Percentiles rank a stretch among this genome's conserved stretches.
These are phyloP conservation scores for Leptinotarsa haldemani DNA, from an alignment of 2,888 invertebrate genomes.

Conservation along the genomic window DNA sequence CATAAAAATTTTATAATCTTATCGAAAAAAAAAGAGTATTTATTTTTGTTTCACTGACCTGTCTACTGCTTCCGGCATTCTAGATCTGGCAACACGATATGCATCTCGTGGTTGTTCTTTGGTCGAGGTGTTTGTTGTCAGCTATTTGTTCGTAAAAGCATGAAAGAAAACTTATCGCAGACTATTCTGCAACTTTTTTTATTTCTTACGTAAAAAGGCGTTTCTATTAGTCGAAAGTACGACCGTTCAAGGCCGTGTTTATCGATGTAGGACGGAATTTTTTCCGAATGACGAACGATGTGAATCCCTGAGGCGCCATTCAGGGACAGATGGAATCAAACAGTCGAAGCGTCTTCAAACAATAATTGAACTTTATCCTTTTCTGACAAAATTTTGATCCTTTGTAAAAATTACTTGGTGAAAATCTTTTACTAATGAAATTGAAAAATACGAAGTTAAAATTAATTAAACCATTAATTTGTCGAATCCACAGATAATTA, in stretches of 20 bases:
- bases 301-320: slow-evolving; percentile 8
- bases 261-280: slow-evolving; percentile 6
- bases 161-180: neutral
- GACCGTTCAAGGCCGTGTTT: neutral
- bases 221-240: slow-evolving; percentile 4
- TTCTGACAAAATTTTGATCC: too few species aligned
- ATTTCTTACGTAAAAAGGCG: neutral
- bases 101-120: slow-evolving; percentile 12
- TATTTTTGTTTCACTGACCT: too few species aligned
- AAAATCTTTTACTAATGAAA: too few species aligned
- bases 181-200: neutral
- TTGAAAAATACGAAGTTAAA: too few species aligned
- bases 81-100: neutral
- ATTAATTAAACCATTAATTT: too few species aligned
- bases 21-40: too few species aligned
- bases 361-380: neutral
- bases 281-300: neutral
- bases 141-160: neutral
- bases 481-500: too few species aligned
- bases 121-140: neutral
- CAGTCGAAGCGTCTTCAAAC: neutral
- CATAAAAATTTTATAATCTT: too few species aligned
- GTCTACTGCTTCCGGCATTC: neutral
- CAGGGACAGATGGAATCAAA: neutral
- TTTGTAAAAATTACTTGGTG: too few species aligned